phyloP scores from a whole-genome alignment of 2,797 vertebrate genomes.

The Thaleichthys pacificus region DNA sequence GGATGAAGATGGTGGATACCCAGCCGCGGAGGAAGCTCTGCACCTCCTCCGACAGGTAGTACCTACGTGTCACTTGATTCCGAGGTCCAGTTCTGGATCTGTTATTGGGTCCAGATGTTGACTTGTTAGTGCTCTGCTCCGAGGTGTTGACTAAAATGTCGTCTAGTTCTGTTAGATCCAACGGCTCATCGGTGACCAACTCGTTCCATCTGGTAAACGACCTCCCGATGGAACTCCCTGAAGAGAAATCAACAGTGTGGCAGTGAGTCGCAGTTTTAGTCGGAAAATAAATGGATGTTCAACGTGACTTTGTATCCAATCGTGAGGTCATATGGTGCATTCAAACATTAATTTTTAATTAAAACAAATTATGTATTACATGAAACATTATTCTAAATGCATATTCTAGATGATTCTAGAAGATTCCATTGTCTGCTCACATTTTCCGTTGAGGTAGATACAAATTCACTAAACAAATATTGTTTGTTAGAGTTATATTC shows the following conservation, averaged over 20 bases:
- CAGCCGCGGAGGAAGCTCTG: conserved; percentile 72
- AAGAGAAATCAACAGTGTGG: conserved; percentile 3
- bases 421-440: neutral
- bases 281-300: neutral
- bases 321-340: too few relatives aligned
- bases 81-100: neutral
- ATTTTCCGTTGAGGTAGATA: too few relatives aligned
- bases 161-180: neutral
- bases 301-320: too few relatives aligned
- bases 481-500: neutral
- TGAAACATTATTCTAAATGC: neutral
- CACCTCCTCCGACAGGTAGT: conserved; percentile 53
- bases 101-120: neutral
- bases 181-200: conserved; percentile 13
- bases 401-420: neutral
- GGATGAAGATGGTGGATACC: conserved; percentile 81
- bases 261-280: neutral
- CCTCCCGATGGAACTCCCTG: neutral
- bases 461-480: neutral
- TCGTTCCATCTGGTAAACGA: fast-evolving
- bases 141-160: neutral
- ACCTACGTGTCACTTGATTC: fast-evolving
- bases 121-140: neutral
- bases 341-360: too few relatives aligned
- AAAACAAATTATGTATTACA: neutral